A percentile compares a stretch with the other conserved stretches of the same genome.
phyloP scores from a whole-genome alignment of 2,797 vertebrate species.

The Phrynocephalus guinanensis region DNA sequence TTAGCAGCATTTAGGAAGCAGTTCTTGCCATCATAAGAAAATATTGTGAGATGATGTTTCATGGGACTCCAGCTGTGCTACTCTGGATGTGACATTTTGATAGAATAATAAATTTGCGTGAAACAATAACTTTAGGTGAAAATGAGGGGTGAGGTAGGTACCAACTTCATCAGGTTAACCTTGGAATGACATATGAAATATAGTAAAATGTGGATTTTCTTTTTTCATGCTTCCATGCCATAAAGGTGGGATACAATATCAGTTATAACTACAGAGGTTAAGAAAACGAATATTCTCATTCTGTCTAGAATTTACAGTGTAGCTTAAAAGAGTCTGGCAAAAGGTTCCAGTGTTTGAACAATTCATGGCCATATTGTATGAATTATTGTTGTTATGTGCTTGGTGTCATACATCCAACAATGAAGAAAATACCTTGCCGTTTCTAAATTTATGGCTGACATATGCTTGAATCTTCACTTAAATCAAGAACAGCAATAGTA shows the following conservation, averaged over 20 bases:
- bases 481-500: neutral
- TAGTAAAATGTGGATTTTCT: neutral
- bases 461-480: constrained; percentile 19
- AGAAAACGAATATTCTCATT: neutral
- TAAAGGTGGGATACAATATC: neutral
- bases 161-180: constrained; percentile 2
- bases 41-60: constrained; percentile 34
- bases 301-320: neutral
- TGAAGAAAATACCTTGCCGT: neutral
- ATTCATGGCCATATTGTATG: neutral
- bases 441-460: neutral
- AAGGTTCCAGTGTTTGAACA: constrained; percentile 4
- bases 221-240: too few relatives aligned
- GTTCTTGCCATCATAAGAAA: constrained; percentile 7
- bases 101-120: constrained; percentile 21
- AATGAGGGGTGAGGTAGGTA: neutral
- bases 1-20: constrained; percentile 38
- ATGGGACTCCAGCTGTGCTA: constrained; percentile 26
- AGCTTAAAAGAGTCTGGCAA: neutral
- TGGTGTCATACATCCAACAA: neutral
- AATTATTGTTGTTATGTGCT: neutral
- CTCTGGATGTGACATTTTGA: neutral
- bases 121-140: neutral
- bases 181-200: constrained; percentile 40
- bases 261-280: neutral